Evolutionary conservation across 2,113 vertebrate genomes (phyloP).

Genomic region (Takifugu flavidus): DNA sequence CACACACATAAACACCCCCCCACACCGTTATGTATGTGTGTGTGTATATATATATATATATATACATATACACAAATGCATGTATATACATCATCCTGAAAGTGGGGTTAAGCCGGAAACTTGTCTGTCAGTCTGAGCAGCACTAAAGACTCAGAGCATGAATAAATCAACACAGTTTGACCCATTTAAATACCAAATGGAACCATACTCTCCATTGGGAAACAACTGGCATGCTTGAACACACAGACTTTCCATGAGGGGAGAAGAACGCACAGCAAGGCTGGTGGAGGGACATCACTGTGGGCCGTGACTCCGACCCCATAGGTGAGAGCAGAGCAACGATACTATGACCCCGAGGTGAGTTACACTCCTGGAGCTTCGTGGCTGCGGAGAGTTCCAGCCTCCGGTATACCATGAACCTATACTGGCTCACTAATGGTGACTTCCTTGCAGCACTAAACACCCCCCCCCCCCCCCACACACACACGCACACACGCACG

Average conservation of each 20-base stretch:
- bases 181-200: conserved; percentile 75
- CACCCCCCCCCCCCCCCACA: too few relatives aligned
- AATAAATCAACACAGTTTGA: conserved; percentile 75
- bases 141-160: conserved; percentile 65
- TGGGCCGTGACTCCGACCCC: too few relatives aligned
- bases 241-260: conserved; percentile 52
- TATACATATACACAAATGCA: background rate
- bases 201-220: conserved; percentile 44
- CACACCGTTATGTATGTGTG: too few relatives aligned
- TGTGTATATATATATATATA: too few relatives aligned
- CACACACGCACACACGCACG: too few relatives aligned
- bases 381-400: background rate
- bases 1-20: too few relatives aligned
- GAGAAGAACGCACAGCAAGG: conserved; percentile 5
- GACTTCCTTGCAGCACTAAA: too few relatives aligned
- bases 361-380: conserved; percentile 26
- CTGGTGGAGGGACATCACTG: background rate
- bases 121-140: conserved; percentile 57
- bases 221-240: conserved; percentile 47
- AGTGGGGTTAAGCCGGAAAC: conserved; percentile 19
- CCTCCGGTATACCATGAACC: too few relatives aligned
- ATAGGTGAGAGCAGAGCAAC: too few relatives aligned
- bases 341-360: conserved; percentile 17
- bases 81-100: background rate
- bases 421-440: too few relatives aligned